Evolutionary conservation across 2,797 vertebrate genomes (phyloP).

Genomic region (Helicolenus hilgendorfi): DNA sequence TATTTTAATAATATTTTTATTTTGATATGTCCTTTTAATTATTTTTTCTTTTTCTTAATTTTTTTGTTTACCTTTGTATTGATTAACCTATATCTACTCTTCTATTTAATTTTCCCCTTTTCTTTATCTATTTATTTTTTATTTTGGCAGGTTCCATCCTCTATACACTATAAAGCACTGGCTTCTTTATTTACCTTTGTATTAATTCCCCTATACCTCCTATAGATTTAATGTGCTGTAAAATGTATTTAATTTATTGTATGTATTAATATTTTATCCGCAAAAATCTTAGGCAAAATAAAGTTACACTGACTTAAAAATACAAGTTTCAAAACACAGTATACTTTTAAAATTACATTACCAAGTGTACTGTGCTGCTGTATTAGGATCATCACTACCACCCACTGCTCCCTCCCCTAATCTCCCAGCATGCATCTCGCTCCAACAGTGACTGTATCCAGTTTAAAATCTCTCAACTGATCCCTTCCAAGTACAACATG

Average conservation of each 20-base stretch:
- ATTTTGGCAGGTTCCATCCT: too few species aligned
- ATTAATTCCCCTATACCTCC: too few species aligned
- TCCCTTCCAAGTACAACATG: conserved; percentile 68
- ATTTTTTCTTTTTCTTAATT: too few species aligned
- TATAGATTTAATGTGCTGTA: not conserved
- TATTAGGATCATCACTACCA: conserved; percentile 27
- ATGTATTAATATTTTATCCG: not conserved
- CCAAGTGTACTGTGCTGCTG: not conserved
- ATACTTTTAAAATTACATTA: not conserved
- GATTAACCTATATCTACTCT: too few species aligned
- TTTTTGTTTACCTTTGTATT: too few species aligned
- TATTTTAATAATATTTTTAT: too few species aligned
- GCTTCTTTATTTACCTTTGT: too few species aligned
- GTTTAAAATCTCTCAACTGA: conserved; percentile 67
- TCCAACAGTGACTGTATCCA: conserved; percentile 48
- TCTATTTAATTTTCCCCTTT: too few species aligned
- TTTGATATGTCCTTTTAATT: too few species aligned
- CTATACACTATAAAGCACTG: too few species aligned
- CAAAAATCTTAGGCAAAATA: not conserved
- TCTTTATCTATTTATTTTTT: too few species aligned
- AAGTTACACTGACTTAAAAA: not conserved
- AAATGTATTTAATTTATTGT: not conserved
- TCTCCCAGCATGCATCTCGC: conserved; percentile 67
- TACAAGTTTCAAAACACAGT: not conserved
- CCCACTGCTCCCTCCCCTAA: conserved; percentile 19